phyloP scores from a whole-genome alignment of 2,888 invertebrate species.

The Lottia gigantea region DNA sequence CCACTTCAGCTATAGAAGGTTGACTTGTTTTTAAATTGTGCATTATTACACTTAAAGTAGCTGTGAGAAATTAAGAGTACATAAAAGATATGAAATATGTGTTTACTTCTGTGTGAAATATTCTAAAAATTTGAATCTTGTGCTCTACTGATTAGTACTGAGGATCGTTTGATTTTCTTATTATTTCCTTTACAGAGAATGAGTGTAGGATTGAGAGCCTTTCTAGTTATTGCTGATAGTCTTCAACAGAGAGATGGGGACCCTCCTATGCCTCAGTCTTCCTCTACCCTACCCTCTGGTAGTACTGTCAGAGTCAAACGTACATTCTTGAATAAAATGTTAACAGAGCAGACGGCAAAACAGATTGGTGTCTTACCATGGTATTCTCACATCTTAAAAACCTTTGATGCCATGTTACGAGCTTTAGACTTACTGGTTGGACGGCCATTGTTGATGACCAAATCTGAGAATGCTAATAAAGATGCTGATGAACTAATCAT shows the following conservation, averaged over 20 bases:
- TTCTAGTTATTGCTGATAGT: slow-evolving; percentile 97
- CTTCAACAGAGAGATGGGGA: slow-evolving; percentile 99
- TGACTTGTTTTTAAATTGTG: too few species aligned
- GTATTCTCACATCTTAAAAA: slow-evolving; percentile 93
- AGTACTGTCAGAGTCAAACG: slow-evolving; percentile 94
- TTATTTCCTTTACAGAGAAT: slow-evolving; percentile 75
- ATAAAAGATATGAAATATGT: too few species aligned
- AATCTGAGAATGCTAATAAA: slow-evolving; percentile 94
- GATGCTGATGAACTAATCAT: slow-evolving; percentile 71
- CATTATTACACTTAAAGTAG: too few species aligned
- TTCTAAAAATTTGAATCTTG: too few species aligned
- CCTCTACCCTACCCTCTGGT: slow-evolving; percentile 93
- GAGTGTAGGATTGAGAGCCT: slow-evolving; percentile 97
- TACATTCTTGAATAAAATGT: slow-evolving; percentile 89
- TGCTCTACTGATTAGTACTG: too few species aligned
- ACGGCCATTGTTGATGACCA: slow-evolving; percentile 95
- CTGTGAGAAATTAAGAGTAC: too few species aligned
- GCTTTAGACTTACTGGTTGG: slow-evolving; percentile 96
- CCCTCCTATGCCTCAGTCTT: slow-evolving; percentile 97
- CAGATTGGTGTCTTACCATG: slow-evolving; percentile 97
- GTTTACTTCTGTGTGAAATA: too few species aligned
- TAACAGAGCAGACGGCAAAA: slow-evolving; percentile 90
- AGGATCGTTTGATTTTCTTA: too few species aligned
- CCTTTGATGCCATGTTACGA: slow-evolving; percentile 93
- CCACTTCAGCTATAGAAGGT: too few species aligned